Evolutionary conservation across 2,888 invertebrate genomes (phyloP).

Genomic region (Meghimatium bilineatum): DNA sequence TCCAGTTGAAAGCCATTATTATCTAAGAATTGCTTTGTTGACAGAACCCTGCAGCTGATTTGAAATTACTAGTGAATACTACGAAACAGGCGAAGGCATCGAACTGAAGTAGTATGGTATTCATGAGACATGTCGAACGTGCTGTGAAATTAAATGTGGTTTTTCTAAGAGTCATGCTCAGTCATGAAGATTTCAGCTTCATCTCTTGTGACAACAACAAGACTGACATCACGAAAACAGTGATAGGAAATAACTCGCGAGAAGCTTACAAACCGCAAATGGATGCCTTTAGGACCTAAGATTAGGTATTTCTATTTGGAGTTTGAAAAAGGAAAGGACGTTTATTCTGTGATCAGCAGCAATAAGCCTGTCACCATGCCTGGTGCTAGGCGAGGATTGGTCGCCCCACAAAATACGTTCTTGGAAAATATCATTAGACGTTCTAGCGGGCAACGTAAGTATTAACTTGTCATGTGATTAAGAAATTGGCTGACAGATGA

Average conservation of each 20-base stretch:
- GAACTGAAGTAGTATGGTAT: no score
- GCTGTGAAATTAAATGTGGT: no score
- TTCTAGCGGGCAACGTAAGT: slow-evolving; percentile 99
- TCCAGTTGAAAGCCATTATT: no score
- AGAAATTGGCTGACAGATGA: no score
- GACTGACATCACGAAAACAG: neutral
- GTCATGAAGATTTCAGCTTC: no score
- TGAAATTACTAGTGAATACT: no score
- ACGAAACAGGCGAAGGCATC: no score
- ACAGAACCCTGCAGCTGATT: no score
- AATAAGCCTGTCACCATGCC: slow-evolving; percentile 63
- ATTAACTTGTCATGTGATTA: neutral
- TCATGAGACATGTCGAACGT: no score
- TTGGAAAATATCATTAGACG: slow-evolving; percentile 99
- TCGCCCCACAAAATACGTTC: slow-evolving; percentile 99
- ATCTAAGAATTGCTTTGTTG: no score
- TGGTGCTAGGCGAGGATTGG: slow-evolving; percentile 84
- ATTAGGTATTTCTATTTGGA: neutral
- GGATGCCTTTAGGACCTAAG: neutral
- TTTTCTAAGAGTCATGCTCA: no score
- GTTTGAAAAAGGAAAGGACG: neutral
- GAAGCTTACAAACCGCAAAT: neutral
- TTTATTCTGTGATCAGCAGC: neutral
- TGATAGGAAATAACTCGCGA: neutral
- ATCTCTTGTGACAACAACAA: no score